Conservation (phyloP, 2,888 invertebrate species). For the Dendrolimus houi region DNA sequence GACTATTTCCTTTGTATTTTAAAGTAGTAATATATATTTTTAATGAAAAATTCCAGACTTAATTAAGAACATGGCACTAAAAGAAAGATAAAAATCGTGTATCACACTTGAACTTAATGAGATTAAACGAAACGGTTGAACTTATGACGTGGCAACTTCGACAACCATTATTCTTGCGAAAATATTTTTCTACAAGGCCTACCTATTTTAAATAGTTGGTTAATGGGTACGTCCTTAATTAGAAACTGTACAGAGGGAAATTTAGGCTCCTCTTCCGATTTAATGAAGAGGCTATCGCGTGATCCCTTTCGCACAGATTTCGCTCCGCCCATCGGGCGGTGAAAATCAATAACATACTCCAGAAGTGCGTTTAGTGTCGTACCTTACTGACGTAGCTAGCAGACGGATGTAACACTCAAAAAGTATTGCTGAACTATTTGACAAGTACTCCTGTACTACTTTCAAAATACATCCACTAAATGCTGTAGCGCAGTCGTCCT, state of each 20-base stretch:
- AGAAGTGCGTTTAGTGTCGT: conserved; percentile 71
- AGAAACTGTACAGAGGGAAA: conserved; percentile 62
- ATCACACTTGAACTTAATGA: no score
- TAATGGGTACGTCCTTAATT: conserved; percentile 74
- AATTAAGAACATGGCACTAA: no score
- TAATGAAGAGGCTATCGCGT: conserved; percentile 67
- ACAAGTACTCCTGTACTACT: no score
- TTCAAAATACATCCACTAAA: no score
- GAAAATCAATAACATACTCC: conserved; percentile 73
- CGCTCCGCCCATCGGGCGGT: conserved; percentile 69
- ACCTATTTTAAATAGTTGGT: conserved; percentile 73
- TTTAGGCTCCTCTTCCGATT: conserved; percentile 66
- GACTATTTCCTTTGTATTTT: no score
- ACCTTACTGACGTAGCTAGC: conserved; percentile 56
- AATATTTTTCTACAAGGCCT: conserved; percentile 58
- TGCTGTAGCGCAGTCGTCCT: no score
- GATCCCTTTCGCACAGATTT: conserved; percentile 72
- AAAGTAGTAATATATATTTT: no score
- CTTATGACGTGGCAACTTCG: conserved; percentile 39
- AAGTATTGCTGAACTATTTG: conserved; percentile 5
- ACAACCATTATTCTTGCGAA: conserved; percentile 51
- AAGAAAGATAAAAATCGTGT: no score
- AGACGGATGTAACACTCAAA: conserved; percentile 30
- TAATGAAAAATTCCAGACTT: no score
- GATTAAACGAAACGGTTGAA: conserved; percentile 10